Base-by-base conservation (phyloP, 2,888 invertebrate genomes). In the Dysmachus trigonus region DNA sequence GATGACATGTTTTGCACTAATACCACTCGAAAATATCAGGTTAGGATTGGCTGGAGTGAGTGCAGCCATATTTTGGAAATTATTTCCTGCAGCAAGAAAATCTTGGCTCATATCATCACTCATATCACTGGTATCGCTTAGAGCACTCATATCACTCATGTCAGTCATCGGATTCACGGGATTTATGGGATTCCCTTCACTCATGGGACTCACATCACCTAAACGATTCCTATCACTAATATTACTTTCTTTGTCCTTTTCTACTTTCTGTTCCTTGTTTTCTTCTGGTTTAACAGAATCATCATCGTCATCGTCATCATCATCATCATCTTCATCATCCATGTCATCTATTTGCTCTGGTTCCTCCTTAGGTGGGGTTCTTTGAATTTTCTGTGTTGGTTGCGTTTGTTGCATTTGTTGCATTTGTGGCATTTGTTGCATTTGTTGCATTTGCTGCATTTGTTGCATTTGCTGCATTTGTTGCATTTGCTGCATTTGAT, bases 31-130 rank as follows among this genome's bases (percentile, higher is more conserved):
- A 53, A 13, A 33, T 5, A 74, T 53, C 18, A 74, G 31, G 2
- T n/a, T 22, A 4, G 33, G 30, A 53, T 53, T 31, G 33, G 74
- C 74, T 0, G 85, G 85, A 33, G 74, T 33, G 1, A 74, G 22
- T 10, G 85, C 74, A 38, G 85, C 74, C 51, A 85, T 85, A 31
- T 22, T 85, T 22, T 18, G 31, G 10, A 74, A 85, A 27, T 33
- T 53, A 5, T 47, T 5, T 85, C 85, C 85, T 27, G 53, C 53
- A 22, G 76, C 74, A 8, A 85, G n/a, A 27, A 85, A 33, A 33
- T 35, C 74, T 22, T 83, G 72, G 22, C 35, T 38, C 41, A 83
- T 72, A 35, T 73, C 73, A 18, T 83, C 35, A 38, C 62, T 53
- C 30, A 62, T 53, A 4, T 33, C 62, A 6, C 3, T 41, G 3